Conservation (phyloP, 2,797 vertebrate species). For the Arremon brunneinucha region DNA sequence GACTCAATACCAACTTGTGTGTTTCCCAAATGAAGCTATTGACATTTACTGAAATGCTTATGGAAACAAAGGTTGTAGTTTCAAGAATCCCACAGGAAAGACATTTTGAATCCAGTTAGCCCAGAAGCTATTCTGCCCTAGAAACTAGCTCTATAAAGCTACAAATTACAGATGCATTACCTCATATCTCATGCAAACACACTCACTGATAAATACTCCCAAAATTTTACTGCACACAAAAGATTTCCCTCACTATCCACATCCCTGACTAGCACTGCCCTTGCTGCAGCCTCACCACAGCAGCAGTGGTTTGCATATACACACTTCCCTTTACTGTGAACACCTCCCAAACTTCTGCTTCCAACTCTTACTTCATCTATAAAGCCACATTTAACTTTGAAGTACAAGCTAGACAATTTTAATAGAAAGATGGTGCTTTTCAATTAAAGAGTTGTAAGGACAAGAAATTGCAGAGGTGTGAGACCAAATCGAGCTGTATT, state of each 20-base stretch:
- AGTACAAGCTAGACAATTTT: neutral
- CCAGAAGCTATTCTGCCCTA: neutral
- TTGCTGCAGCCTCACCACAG: neutral
- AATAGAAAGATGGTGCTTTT: neutral
- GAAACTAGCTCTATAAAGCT: neutral
- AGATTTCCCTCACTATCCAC: neutral
- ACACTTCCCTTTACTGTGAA: neutral
- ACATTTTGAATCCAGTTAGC: neutral
- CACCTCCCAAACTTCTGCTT: neutral
- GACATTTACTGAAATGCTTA: neutral
- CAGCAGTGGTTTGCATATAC: neutral
- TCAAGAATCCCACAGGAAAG: neutral
- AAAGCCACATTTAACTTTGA: neutral
- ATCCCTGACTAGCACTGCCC: neutral
- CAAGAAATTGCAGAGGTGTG: neutral
- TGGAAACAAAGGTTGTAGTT: neutral
- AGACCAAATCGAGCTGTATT: neutral
- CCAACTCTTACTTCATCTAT: neutral
- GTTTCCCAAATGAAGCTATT: neutral
- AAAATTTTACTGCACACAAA: neutral
- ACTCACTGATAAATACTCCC: neutral
- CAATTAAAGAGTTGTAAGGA: neutral
- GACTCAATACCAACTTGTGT: neutral
- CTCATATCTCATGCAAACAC: neutral
- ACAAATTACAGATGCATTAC: neutral